Base-by-base conservation (phyloP, 2,797 vertebrate species). In the Chelidonichthys spinosus region DNA sequence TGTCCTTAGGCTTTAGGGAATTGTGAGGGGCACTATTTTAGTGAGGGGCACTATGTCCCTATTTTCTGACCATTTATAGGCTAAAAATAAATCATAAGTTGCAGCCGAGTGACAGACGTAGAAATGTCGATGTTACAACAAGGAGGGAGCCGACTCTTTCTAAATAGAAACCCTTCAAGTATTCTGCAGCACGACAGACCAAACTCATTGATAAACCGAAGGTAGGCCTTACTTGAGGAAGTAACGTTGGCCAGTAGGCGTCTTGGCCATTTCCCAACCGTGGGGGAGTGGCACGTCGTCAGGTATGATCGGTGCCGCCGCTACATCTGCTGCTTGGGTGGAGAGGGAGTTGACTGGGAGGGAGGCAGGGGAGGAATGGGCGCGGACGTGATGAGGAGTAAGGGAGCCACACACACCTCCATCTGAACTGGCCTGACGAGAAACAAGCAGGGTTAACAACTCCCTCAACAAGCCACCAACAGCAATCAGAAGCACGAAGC, bases 181-280 rank as follows among this genome's bases (percentile, higher is more conserved):
- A 79, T 69, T 65, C 76, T 70, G 61, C 61, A 52, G 69, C 44
- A 44, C 17, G 42, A 60, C 53, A 81, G 74, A 76, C 74, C 18
- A 62, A 68, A 70, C 53, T 39, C 59, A 25, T 0, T 1, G 59
- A 83, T 69, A 39, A 70, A 62, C 18, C 46, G 14, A 25, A 72
- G 49, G 44, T 36, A 49, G 63, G 62, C 65, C 96, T 96, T 95
- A 98, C 97, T 98, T 98, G 80, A 98, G 95, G 76, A 98, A 98
- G 89, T 98, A 98, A 88, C 96, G 95, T 87, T 98, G 97, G 72
- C 97, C 97, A 42, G 96, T 96, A 1, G 96, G 93, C 0, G 97
- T 98, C 91, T 98, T 98, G 52, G 97, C 97, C 97, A 98, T 98
- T 90, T 98, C 97, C 97, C 97, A 98, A 43, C 96, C 97, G 2